Percentiles rank a stretch among this genome's conserved stretches.
Evolutionary conservation across 37 sponge, comb jelly and placozoan genomes (phyloP).

Genomic region (Crambe crambe): DNA sequence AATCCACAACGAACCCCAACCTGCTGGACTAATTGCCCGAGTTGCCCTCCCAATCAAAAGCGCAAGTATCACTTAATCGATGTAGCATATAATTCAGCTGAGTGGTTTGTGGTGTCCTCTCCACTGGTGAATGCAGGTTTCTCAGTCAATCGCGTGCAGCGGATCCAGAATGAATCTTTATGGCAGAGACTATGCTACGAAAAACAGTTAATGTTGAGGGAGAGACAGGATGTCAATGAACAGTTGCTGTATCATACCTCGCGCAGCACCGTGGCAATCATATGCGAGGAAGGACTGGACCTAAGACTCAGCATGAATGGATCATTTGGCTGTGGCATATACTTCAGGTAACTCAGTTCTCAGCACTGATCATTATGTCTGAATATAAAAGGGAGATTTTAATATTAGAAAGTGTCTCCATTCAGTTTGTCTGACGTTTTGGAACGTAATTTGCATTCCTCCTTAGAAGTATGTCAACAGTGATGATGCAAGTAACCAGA

Average conservation of each 20-base stretch:
- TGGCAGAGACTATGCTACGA: conserved; percentile 66
- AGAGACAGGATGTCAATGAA: conserved; percentile 41
- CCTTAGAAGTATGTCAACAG: too few relatives aligned
- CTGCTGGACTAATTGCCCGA: conserved; percentile 45
- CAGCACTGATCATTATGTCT: too few relatives aligned
- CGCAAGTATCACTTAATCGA: conserved; percentile 45
- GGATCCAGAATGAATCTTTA: conserved; percentile 63
- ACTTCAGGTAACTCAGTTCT: conserved; percentile 75
- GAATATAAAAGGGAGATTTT: too few relatives aligned
- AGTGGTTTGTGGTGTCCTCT: conserved; percentile 14
- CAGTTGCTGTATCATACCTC: conserved; percentile 69
- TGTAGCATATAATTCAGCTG: conserved; percentile 8
- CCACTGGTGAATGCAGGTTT: background rate
- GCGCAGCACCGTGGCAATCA: conserved; percentile 23
- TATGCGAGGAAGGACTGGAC: conserved; percentile 83
- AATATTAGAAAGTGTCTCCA: too few relatives aligned
- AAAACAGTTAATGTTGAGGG: conserved; percentile 45
- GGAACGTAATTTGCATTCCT: too few relatives aligned
- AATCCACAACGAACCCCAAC: background rate
- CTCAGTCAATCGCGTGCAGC: conserved; percentile 21
- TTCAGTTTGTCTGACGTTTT: too few relatives aligned
- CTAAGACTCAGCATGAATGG: conserved; percentile 54
- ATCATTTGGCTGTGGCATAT: conserved; percentile 76
- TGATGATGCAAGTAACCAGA: too few relatives aligned
- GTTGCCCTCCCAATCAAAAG: conserved; percentile 2